These are phyloP conservation scores for Hydractinia echinata DNA, from an alignment of 30 jellyfish, hydroid and myxozoan genomes.

Conservation along the genomic window DNA sequence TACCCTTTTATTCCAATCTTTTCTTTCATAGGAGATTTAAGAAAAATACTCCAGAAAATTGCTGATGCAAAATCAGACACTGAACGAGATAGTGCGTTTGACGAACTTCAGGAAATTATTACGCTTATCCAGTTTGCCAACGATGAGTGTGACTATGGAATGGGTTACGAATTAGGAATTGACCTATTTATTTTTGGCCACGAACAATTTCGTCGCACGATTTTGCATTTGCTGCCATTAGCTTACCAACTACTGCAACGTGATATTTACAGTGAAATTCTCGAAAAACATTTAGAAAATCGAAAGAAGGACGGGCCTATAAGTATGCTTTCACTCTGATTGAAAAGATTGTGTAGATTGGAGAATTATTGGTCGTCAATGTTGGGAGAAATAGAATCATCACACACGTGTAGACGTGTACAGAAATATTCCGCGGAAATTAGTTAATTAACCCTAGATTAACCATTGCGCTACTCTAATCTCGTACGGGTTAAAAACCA, in stretches of 20 bases:
- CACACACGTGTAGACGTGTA: too few species aligned
- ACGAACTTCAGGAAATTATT: conserved; percentile 68
- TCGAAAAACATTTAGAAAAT: conserved; percentile 47
- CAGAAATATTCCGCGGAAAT: too few species aligned
- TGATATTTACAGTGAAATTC: conserved; percentile 44
- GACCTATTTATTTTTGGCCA: conserved; percentile 62
- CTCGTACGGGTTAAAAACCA: too few species aligned
- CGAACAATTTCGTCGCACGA: conserved; percentile 40
- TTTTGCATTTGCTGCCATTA: conserved; percentile 51
- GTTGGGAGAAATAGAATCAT: too few species aligned
- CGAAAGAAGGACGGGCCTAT: conserved; percentile 33
- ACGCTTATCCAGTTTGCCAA: conserved; percentile 84
- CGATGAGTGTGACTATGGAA: conserved; percentile 94
- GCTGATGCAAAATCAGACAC: conserved; percentile 45
- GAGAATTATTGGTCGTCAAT: too few species aligned
- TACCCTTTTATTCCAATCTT: background rate
- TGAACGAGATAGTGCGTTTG: conserved; percentile 36
- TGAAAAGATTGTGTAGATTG: too few species aligned
- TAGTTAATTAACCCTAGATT: too few species aligned
- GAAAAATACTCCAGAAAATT: conserved; percentile 46
- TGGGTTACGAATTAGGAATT: conserved; percentile 88
- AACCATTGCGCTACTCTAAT: too few species aligned
- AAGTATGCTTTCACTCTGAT: background rate
- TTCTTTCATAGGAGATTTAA: conserved; percentile 44
- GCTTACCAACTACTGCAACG: conserved; percentile 70